Evolutionary conservation across 2,113 vertebrate species (phyloP).

Genomic region (Elephas maximus): DNA sequence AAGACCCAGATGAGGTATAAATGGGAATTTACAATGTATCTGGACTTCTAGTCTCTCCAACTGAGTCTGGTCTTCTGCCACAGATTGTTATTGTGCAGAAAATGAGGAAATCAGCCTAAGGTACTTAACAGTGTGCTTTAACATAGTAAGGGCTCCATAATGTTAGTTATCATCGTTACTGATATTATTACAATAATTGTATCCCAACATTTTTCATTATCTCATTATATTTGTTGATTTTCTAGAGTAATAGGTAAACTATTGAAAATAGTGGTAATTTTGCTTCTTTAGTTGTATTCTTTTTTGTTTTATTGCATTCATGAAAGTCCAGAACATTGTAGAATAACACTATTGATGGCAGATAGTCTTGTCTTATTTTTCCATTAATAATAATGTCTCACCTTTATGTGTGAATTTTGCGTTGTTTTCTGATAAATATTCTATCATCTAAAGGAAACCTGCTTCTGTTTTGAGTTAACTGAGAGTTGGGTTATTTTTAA

Average conservation of each 20-base stretch:
- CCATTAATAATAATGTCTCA: not conserved
- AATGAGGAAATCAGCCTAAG: too few species aligned
- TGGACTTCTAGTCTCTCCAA: not conserved
- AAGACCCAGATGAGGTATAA: not conserved
- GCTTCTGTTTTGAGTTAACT: not conserved
- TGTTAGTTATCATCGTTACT: not conserved
- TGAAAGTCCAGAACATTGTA: not conserved
- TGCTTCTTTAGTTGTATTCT: too few species aligned
- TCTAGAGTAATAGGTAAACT: not conserved
- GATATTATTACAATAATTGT: not conserved
- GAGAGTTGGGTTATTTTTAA: not conserved
- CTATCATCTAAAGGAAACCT: not conserved
- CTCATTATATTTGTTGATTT: not conserved
- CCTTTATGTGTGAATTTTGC: conserved; percentile 30
- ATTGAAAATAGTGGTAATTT: too few species aligned
- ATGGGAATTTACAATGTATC: not conserved
- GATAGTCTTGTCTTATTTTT: not conserved
- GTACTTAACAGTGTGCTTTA: too few species aligned
- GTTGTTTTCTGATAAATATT: not conserved
- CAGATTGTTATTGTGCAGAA: not conserved
- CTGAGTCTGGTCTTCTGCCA: not conserved
- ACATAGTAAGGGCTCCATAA: too few species aligned
- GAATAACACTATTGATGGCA: not conserved
- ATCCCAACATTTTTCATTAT: not conserved
- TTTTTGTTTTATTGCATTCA: not conserved